Conservation (phyloP, 2,113 vertebrate species). For the Coracopsis vasa region DNA sequence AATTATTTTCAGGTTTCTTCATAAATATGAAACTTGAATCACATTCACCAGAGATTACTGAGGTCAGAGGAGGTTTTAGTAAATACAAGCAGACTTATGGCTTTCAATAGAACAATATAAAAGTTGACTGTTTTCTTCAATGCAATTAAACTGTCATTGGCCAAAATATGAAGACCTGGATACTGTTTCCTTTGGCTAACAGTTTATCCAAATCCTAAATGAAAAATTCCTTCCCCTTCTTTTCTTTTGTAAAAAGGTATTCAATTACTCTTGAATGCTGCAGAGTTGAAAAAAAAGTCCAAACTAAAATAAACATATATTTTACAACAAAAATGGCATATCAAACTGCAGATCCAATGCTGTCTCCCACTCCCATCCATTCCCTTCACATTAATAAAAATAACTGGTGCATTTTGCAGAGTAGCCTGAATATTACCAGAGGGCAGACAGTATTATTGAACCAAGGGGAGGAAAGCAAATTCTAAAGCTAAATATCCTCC, state of each 20-base stretch:
- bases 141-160: not conserved
- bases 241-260: not conserved
- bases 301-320: not conserved
- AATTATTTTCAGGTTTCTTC: not conserved
- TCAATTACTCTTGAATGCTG: not conserved
- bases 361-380: not conserved
- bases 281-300: not conserved
- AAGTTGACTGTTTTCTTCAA: not conserved
- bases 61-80: not conserved
- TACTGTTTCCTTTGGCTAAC: not conserved
- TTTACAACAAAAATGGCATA: not conserved
- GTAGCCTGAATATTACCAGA: not conserved
- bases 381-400: not conserved
- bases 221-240: not conserved
- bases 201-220: not conserved
- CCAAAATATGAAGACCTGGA: not conserved
- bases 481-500: not conserved
- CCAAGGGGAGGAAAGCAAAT: not conserved
- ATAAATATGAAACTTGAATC: not conserved
- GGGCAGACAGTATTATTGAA: not conserved
- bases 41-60: not conserved
- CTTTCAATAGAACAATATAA: not conserved
- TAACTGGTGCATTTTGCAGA: not conserved
- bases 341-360: not conserved
- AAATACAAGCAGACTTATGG: not conserved